A percentile compares a stretch with the other conserved stretches of the same genome.
These are phyloP conservation scores for Sarcophaga variegata DNA, from an alignment of 2,888 invertebrate species.

Conservation along the genomic window DNA sequence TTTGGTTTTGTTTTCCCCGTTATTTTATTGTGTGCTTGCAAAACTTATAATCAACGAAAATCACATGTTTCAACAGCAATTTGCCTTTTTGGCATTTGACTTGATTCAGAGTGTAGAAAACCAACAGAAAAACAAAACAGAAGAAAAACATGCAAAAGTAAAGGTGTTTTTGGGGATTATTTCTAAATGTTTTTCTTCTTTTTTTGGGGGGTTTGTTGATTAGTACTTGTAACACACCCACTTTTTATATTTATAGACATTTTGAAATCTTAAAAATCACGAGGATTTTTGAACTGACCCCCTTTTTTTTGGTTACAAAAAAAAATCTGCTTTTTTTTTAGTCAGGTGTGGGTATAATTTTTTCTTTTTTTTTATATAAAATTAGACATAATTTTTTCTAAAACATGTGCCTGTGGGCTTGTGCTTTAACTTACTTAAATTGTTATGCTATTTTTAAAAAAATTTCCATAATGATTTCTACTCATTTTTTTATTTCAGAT, in stretches of 20 bases:
- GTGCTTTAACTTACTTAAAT: too few relatives aligned
- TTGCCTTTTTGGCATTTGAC: slow-evolving; percentile 67
- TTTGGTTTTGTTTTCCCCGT: not conserved
- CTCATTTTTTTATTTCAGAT: slow-evolving; percentile 5
- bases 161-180: not conserved
- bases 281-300: slow-evolving; percentile 56
- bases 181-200: not conserved
- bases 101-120: slow-evolving; percentile 21
- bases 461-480: slow-evolving; percentile 24
- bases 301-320: slow-evolving; percentile 19
- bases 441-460: not conserved
- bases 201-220: not conserved
- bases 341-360: slow-evolving; percentile 43
- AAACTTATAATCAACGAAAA: slow-evolving; percentile 43
- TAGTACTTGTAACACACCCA: slow-evolving; percentile 53
- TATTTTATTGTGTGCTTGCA: slow-evolving; percentile 9
- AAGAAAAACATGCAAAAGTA: slow-evolving; percentile 4
- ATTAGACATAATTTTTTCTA: not conserved
- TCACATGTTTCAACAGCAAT: slow-evolving; percentile 63
- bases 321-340: not conserved
- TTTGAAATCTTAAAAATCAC: slow-evolving; percentile 27
- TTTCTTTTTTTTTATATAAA: not conserved
- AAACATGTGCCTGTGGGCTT: too few relatives aligned
- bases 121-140: not conserved
- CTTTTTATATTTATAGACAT: slow-evolving; percentile 39